Base-by-base conservation (phyloP, 2,888 invertebrate species). In the Campopleginae sp. region DNA sequence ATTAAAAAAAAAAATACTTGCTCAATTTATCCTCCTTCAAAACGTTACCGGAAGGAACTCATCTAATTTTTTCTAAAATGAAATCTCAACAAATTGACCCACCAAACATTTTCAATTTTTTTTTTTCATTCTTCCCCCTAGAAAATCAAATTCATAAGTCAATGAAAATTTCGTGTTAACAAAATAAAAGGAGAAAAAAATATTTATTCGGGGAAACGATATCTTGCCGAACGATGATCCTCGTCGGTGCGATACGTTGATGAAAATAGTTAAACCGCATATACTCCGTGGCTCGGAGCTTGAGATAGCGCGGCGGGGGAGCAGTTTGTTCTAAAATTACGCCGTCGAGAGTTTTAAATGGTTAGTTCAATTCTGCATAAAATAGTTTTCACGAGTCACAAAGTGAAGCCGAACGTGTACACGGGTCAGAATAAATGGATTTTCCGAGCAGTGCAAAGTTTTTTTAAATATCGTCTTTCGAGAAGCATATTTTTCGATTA, bases 181-280 rank as follows among this genome's bases (percentile, higher is more conserved):
- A 10, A 38, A 38, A 38, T 38, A 0, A 38, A 1, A 38, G 38
- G 10, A 38, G 10, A 38, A 5, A 33, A 33, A 33, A 33, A 33
- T 0, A 1, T 8, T 51, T 19, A 51, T n/a, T 51, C 6, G 8
- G 6, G 1, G 2, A 51, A 19, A 19, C 6, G 7, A 48, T 17
- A 17, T 17, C n/a, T 5, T 19, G 7, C 48, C n/a, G n/a, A 7
- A n/a, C n/a, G n/a, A 51, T n/a, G 12, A 51, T 51, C n/a, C 48
- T 51, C n/a, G 48, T n/a, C 2, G 8, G 19, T 51, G 19, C 19
- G 51, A 19, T 19, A 51, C 17, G 19, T 51, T 19, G 51, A 19
- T 19, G 51, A 51, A 51, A 51, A 51, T 51, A 51, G 51, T 51
- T 19, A 51, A 51, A 51, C 19, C 51, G 17, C 51, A 51, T 51